phyloP scores from a whole-genome alignment of 2,888 invertebrate species.

The Drosophila prostipennis region DNA sequence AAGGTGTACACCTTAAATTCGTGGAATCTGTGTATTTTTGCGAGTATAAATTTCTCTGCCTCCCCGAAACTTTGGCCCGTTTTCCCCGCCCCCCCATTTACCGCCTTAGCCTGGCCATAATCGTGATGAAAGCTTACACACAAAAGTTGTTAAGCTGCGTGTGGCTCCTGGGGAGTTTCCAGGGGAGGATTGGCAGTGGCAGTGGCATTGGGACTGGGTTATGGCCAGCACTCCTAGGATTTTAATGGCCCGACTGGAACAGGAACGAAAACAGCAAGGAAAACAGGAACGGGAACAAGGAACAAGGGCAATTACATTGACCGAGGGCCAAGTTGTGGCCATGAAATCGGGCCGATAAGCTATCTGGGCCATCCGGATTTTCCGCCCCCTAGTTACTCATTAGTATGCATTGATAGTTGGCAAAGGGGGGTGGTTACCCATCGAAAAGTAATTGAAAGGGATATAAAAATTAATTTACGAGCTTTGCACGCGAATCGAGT shows the following conservation, averaged over 20 bases:
- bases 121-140: slow-evolving; percentile 29
- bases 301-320: slow-evolving; percentile 26
- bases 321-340: slow-evolving; percentile 8
- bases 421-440: neutral
- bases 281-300: slow-evolving; percentile 2
- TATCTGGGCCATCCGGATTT: slow-evolving; percentile 5
- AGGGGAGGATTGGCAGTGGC: neutral
- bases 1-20: neutral
- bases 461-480: slow-evolving; percentile 70
- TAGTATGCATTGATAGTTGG: slow-evolving; percentile 48
- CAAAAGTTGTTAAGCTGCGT: slow-evolving; percentile 32
- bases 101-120: slow-evolving; percentile 12
- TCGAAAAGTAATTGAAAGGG: slow-evolving; percentile 59
- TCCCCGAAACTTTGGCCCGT: neutral
- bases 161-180: slow-evolving; percentile 16
- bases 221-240: slow-evolving; percentile 6
- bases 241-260: slow-evolving; percentile 14
- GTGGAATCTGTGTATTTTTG: neutral
- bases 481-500: slow-evolving; percentile 44
- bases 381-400: slow-evolving; percentile 24
- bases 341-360: slow-evolving; percentile 27
- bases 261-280: neutral
- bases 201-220: neutral
- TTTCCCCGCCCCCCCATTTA: neutral
- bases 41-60: neutral